These are phyloP conservation scores for Enteromius trimaculatus DNA, from an alignment of 2,797 vertebrate genomes.

Conservation along the genomic window DNA sequence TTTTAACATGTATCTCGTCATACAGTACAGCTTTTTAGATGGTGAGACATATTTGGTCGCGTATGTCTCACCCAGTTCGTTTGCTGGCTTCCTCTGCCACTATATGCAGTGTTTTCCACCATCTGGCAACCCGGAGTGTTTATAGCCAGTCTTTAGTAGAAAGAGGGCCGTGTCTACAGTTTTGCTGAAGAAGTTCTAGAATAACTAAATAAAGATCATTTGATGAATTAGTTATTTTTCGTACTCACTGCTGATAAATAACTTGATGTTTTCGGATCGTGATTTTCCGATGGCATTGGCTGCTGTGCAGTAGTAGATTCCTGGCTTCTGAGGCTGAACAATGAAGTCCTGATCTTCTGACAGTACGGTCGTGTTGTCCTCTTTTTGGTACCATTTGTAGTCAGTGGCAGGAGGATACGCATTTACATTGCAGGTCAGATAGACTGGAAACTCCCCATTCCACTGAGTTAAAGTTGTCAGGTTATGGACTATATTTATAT, in stretches of 20 bases:
- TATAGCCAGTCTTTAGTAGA: neutral
- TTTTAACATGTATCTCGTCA: neutral
- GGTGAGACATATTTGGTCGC: neutral
- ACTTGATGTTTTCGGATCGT: conserved; percentile 32
- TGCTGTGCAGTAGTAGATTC: conserved; percentile 68
- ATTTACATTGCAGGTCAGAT: conserved; percentile 66
- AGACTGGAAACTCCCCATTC: conserved; percentile 21
- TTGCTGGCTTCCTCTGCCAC: too few relatives aligned
- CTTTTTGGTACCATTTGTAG: conserved; percentile 64
- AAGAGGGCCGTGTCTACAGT: neutral
- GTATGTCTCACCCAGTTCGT: neutral
- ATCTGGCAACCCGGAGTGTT: neutral
- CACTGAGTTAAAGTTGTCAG: neutral
- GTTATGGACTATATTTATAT: conserved; percentile 49
- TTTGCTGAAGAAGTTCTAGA: neutral
- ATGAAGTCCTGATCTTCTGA: neutral
- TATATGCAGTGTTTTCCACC: neutral
- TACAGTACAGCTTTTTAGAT: neutral
- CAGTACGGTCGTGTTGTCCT: accelerated
- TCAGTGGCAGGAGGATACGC: conserved; percentile 40
- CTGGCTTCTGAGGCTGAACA: conserved; percentile 62
- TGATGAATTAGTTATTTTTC: neutral
- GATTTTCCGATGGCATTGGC: conserved; percentile 51
- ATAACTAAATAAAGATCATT: neutral
- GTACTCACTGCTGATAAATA: conserved; percentile 67